These are phyloP conservation scores for Andrena marginata DNA, from an alignment of 2,888 invertebrate genomes.

Conservation along the genomic window DNA sequence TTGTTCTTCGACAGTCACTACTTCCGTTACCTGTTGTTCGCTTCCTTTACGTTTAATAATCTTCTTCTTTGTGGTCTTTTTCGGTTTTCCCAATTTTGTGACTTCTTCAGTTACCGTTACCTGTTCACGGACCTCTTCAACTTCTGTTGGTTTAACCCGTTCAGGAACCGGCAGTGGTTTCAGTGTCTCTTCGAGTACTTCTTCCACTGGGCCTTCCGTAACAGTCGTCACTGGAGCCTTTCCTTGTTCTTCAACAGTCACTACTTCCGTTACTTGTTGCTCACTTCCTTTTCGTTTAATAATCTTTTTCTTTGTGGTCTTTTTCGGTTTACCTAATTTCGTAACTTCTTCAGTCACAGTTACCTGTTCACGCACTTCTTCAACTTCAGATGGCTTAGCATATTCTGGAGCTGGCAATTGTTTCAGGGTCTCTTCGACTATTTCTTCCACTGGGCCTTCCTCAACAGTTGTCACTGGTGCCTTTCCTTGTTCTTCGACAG, in stretches of 20 bases:
- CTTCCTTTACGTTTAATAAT: conserved; percentile 61
- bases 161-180: conserved; percentile 74
- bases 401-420: conserved; percentile 77
- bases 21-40: conserved; percentile 72
- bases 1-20: conserved; percentile 71
- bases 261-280: conserved; percentile 67
- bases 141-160: conserved; percentile 78
- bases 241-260: conserved; percentile 77
- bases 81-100: conserved; percentile 65
- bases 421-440: conserved; percentile 65
- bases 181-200: conserved; percentile 81
- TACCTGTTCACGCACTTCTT: conserved; percentile 64
- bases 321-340: conserved; percentile 71
- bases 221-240: conserved; percentile 62
- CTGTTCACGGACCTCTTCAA: conserved; percentile 66
- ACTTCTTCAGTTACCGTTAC: conserved; percentile 72
- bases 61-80: conserved; percentile 75
- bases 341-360: conserved; percentile 73
- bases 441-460: conserved; percentile 73
- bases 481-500: conserved; percentile 68
- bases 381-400: conserved; percentile 83
- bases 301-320: conserved; percentile 66
- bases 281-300: conserved; percentile 66
- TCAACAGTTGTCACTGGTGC: conserved; percentile 72
- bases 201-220: conserved; percentile 80